These are phyloP conservation scores for Cinclus mexicanus DNA, from an alignment of 2,113 vertebrate species.

Conservation along the genomic window DNA sequence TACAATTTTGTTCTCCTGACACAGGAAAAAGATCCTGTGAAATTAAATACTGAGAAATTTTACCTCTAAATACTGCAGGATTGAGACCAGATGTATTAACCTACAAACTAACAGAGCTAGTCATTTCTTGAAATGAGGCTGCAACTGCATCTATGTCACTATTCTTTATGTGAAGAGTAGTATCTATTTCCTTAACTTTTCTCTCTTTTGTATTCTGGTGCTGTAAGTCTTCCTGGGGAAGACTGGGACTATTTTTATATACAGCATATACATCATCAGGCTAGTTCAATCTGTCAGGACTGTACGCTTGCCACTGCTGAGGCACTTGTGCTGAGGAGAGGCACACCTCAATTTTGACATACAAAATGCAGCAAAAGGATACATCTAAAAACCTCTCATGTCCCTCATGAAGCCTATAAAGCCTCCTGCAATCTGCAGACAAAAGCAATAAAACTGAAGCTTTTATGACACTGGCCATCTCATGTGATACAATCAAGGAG, in stretches of 20 bases:
- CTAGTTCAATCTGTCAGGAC: neutral
- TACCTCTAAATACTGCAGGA: neutral
- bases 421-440: neutral
- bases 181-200: neutral
- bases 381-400: rapidly evolving
- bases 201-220: neutral
- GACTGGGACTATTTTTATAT: neutral
- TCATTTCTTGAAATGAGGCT: neutral
- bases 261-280: neutral
- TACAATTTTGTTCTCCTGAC: neutral
- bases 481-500: neutral
- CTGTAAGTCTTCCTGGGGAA: neutral
- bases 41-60: neutral
- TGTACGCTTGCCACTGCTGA: neutral
- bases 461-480: neutral
- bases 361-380: neutral
- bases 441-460: neutral
- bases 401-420: neutral
- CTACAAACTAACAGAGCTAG: neutral
- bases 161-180: neutral
- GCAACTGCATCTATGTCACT: neutral
- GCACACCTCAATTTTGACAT: neutral
- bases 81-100: neutral
- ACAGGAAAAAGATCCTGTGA: neutral
- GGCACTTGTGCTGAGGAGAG: neutral